phyloP scores from a whole-genome alignment of 2,888 invertebrate genomes.

The Nephrotoma appendiculata region DNA sequence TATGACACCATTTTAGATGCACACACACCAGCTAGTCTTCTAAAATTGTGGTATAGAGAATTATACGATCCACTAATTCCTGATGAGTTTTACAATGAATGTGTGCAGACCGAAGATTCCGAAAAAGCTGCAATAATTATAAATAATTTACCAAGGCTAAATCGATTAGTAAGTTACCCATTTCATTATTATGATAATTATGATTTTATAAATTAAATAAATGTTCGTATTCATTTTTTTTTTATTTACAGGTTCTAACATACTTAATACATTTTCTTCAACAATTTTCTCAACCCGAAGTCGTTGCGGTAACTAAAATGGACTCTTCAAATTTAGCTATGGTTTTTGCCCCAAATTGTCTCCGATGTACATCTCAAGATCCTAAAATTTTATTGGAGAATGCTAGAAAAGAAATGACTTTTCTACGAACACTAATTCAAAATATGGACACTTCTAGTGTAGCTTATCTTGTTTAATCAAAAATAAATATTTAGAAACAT shows the following conservation, averaged over 20 bases:
- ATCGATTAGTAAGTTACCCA: constrained; percentile 54
- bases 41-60: constrained; percentile 92
- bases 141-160: constrained; percentile 74
- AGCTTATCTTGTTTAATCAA: constrained; percentile 21
- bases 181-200: not conserved
- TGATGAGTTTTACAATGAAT: constrained; percentile 75
- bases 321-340: constrained; percentile 95
- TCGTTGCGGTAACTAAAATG: constrained; percentile 91
- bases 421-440: constrained; percentile 87
- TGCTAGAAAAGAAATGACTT: constrained; percentile 96
- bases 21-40: constrained; percentile 83
- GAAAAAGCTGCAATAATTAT: constrained; percentile 69
- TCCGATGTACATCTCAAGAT: constrained; percentile 88
- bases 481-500: not conserved
- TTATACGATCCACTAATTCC: constrained; percentile 93
- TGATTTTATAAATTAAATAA: not conserved
- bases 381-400: constrained; percentile 92
- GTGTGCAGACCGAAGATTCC: constrained; percentile 64
- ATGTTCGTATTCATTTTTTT: not conserved
- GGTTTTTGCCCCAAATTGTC: constrained; percentile 97
- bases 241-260: constrained; percentile 42
- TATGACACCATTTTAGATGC: constrained; percentile 46
- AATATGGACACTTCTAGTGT: too few relatives aligned
- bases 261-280: constrained; percentile 59
- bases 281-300: constrained; percentile 84